Base-by-base conservation (phyloP, 2,888 invertebrate genomes). In the Drosophila setosimentum region DNA sequence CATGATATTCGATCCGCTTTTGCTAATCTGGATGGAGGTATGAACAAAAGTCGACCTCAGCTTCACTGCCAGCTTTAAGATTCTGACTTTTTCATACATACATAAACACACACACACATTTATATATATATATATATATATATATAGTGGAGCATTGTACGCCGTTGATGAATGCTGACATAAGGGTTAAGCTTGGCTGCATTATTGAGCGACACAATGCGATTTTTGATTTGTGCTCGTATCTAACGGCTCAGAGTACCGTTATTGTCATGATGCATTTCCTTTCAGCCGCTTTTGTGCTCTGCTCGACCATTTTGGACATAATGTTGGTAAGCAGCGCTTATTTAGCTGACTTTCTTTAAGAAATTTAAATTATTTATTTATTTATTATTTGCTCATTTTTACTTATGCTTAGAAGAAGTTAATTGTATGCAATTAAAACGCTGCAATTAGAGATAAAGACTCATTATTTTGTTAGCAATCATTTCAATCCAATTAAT, bases 181-280 rank as follows among this genome's bases (percentile, higher is more conserved):
- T 91, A 48, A 81, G 87, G 29, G 27, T 55, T 30, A 72, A 82
- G 60, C 82, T 93, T 54, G 73, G 66, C 45, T 59, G 33, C 30
- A 82, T 92, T 33, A 80, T 92, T 24, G 80, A 76, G 48, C 90
- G 90, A 50, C 93, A 93, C 82, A 92, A 91, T 82, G 83, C 86
- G 72, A 88, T 92, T 83, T 92, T 92, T 80, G 92, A 92, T 88
- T 87, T 92, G 78, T 91, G 92, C 80, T 70, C 88, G 57, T 91
- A 91, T 74, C 91, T 92, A 66, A 78, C 87, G 51, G 65, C 69
- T 51, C 89, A 89, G 78, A 92, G 91, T 71, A 81, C 83, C 59
- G 81, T 91, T 83, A 92, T 93, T 79, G 88, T 92, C 71, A 82
- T 92, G 81, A 90, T 90, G 80, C 91, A 92, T 83, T 93, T 93